Conservation (phyloP, 2,113 vertebrate species). For the Lasiurus borealis region DNA sequence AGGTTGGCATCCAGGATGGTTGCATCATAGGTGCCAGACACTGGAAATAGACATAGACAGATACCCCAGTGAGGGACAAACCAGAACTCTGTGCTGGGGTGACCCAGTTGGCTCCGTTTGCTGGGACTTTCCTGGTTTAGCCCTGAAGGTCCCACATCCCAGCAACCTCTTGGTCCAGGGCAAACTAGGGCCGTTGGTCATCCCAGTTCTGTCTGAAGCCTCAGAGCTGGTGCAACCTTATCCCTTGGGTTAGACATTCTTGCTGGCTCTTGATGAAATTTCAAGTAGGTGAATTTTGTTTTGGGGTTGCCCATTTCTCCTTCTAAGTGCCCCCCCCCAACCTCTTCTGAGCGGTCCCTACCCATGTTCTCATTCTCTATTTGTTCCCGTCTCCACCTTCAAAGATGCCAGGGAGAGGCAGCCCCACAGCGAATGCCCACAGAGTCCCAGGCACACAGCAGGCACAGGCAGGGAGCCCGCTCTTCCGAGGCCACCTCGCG, state of each 20-base stretch:
- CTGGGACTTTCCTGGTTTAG: neutral
- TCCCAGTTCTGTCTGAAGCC: neutral
- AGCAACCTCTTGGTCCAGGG: neutral
- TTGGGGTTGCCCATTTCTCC: neutral
- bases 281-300: neutral
- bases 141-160: neutral
- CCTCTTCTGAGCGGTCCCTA: too few relatives aligned
- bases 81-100: neutral
- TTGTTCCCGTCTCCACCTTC: neutral
- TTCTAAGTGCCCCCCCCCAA: neutral
- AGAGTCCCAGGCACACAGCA: neutral
- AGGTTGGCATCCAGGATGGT: slow-evolving; percentile 88
- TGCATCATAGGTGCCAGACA: slow-evolving; percentile 90
- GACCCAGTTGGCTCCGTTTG: neutral
- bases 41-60: slow-evolving; percentile 75
- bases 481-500: accelerated
- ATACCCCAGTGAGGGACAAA: neutral
- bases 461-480: neutral
- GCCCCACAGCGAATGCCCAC: neutral
- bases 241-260: slow-evolving; percentile 8
- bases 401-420: neutral
- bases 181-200: neutral
- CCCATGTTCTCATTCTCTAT: neutral
- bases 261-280: neutral
- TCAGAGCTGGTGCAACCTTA: neutral